These are phyloP conservation scores for Amia ocellicauda DNA, from an alignment of 2,113 vertebrate species.

Conservation along the genomic window DNA sequence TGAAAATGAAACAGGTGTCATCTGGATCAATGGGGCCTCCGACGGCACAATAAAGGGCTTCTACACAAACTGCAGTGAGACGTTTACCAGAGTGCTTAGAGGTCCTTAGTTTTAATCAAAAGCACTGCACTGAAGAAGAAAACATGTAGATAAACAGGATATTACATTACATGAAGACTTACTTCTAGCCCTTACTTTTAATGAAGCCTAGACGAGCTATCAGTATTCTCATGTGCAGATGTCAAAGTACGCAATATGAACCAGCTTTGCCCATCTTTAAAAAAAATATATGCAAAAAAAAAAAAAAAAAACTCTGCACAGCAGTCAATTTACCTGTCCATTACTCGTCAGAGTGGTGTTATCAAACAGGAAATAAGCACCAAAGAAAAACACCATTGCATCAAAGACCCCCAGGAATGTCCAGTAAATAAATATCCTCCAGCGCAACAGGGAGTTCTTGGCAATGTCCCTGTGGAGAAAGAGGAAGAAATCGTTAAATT, in stretches of 20 bases:
- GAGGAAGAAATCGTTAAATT: background rate
- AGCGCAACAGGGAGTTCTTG: constrained; percentile 88
- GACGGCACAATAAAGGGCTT: background rate
- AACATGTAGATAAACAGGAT: background rate
- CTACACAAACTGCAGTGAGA: no score
- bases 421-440: constrained; percentile 92
- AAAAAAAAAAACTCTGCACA: no score
- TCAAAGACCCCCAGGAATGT: constrained; percentile 88
- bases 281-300: no score
- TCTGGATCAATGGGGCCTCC: background rate
- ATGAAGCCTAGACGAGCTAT: background rate
- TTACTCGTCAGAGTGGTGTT: constrained; percentile 91
- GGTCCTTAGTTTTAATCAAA: background rate
- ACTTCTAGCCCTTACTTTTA: no score
- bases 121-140: background rate
- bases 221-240: background rate
- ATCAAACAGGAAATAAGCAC: constrained; percentile 93
- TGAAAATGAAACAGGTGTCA: constrained; percentile 43
- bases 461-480: constrained; percentile 78
- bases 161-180: no score
- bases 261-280: no score
- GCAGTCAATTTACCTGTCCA: constrained; percentile 78
- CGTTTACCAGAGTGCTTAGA: background rate
- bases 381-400: constrained; percentile 93
- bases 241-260: background rate